Conservation (phyloP, 1,140 invertebrate genomes). For the Drosophila asahinai region DNA sequence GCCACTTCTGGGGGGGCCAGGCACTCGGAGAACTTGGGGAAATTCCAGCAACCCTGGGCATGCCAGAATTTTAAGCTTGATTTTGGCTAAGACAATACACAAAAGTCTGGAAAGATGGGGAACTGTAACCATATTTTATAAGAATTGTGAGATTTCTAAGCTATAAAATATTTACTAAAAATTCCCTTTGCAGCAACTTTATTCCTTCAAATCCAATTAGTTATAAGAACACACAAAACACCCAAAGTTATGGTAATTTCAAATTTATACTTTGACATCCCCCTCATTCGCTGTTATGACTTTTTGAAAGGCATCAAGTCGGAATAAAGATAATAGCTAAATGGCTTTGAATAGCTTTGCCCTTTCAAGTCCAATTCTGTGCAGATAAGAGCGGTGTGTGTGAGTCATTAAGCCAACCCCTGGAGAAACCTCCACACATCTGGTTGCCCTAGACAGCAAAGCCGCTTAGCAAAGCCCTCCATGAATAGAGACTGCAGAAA, state of each 20-base stretch:
- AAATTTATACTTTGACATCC: constrained; percentile 1
- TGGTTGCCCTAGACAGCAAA: constrained; percentile 42
- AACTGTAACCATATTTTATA: background rate
- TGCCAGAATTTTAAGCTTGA: background rate
- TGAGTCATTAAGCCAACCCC: constrained; percentile 20
- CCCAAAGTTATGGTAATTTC: background rate
- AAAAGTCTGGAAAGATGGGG: background rate
- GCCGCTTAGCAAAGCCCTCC: constrained; percentile 11
- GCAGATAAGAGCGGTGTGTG: background rate
- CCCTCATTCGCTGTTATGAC: constrained; percentile 5
- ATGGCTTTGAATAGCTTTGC: constrained; percentile 4
- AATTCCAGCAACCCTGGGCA: constrained; percentile 13
- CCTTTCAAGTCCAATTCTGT: constrained; percentile 6
- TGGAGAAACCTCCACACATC: constrained; percentile 4
- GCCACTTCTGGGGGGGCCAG: constrained; percentile 32
- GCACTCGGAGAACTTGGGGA: constrained; percentile 16
- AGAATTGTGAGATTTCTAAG: background rate
- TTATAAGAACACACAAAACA: background rate
- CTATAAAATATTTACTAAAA: no score
- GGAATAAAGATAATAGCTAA: constrained; percentile 7
- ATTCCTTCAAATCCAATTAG: background rate
- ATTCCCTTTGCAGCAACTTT: no score
- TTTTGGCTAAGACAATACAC: background rate
- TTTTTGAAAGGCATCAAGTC: constrained; percentile 8
- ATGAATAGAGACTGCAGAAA: background rate